These are phyloP conservation scores for Tiliqua scincoides DNA, from an alignment of 2,113 vertebrate genomes.

Conservation along the genomic window DNA sequence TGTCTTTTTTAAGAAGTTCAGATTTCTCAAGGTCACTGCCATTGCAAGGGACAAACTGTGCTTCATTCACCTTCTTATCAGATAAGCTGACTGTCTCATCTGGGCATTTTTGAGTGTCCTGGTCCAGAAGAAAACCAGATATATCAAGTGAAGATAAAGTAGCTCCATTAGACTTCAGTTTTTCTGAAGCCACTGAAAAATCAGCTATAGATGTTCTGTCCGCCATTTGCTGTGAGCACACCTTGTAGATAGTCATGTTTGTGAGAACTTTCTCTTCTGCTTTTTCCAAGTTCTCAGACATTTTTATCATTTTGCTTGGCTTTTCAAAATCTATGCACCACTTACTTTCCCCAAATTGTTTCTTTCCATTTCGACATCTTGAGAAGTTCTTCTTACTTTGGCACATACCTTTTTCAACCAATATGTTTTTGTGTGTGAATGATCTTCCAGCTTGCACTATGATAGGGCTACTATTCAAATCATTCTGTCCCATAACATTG, in stretches of 20 bases:
- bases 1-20: conserved; percentile 36
- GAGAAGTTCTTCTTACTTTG: conserved; percentile 50
- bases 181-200: conserved; percentile 43
- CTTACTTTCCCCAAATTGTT: conserved; percentile 33
- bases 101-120: not conserved
- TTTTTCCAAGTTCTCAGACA: conserved; percentile 51
- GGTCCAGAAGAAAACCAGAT: conserved; percentile 40
- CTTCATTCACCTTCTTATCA: conserved; percentile 32
- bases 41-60: conserved; percentile 29
- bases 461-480: conserved; percentile 21
- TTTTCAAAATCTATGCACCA: conserved; percentile 51
- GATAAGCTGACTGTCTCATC: not conserved
- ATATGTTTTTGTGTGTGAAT: not conserved
- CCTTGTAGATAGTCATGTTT: not conserved
- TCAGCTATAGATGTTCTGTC: conserved; percentile 36
- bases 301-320: conserved; percentile 62
- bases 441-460: conserved; percentile 50
- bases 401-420: conserved; percentile 31
- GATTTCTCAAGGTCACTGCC: conserved; percentile 39
- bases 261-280: conserved; percentile 19
- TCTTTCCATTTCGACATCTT: conserved; percentile 57
- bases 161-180: conserved; percentile 36
- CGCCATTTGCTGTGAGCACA: conserved; percentile 35
- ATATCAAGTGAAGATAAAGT: conserved; percentile 20
- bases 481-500: conserved; percentile 46